Evolutionary conservation across 2,113 vertebrate genomes (phyloP).

Genomic region (Manacus vitellinus): DNA sequence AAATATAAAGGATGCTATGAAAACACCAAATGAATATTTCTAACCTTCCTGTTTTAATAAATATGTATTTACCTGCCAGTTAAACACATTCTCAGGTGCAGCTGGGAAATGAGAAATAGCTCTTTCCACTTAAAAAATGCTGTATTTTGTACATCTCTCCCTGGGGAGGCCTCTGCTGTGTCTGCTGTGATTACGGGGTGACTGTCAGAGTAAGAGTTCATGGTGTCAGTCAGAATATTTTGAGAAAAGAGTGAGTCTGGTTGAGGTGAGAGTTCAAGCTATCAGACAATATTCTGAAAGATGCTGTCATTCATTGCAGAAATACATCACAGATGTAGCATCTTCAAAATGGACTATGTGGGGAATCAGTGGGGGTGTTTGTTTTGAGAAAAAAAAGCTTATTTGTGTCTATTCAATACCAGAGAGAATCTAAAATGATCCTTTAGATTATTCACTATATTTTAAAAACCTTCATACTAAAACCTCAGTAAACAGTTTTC

Average conservation of each 20-base stretch:
- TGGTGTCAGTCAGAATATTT: background rate
- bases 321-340: background rate
- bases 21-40: background rate
- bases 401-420: background rate
- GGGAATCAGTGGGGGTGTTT: background rate
- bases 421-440: background rate
- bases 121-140: background rate
- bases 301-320: fast-evolving
- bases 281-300: background rate
- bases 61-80: background rate
- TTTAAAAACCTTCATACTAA: background rate
- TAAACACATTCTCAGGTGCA: background rate
- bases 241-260: background rate
- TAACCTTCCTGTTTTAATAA: background rate
- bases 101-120: background rate
- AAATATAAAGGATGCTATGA: background rate
- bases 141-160: background rate
- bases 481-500: background rate
- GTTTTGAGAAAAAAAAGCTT: background rate
- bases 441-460: background rate
- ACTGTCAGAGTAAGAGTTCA: background rate
- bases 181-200: background rate
- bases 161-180: background rate
- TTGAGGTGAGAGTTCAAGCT: background rate
- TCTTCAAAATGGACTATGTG: background rate